Percentiles rank a stretch among this genome's conserved stretches.
Conservation (phyloP, 2,888 invertebrate species). For the Yponomeuta cagnagella region DNA sequence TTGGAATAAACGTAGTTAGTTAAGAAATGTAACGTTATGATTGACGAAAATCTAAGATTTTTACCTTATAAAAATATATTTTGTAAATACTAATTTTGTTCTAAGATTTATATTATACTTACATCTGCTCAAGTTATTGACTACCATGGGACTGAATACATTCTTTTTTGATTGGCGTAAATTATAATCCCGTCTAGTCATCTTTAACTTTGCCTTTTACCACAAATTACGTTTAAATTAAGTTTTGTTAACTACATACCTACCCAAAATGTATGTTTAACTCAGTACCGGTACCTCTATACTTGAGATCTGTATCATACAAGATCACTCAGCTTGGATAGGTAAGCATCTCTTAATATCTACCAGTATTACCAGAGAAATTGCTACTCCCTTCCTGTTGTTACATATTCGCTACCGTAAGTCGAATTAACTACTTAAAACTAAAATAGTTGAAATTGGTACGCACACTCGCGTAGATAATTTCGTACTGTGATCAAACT, state of each 20-base stretch:
- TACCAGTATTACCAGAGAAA: conserved; percentile 21
- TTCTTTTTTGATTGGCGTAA: conserved; percentile 17
- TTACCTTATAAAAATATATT: conserved; percentile 59
- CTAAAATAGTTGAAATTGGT: conserved; percentile 53
- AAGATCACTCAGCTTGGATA: background rate
- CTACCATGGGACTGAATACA: conserved; percentile 56
- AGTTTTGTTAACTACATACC: background rate
- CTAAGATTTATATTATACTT: conserved; percentile 60
- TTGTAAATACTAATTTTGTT: conserved; percentile 70
- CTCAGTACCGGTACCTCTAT: background rate
- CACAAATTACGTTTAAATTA: conserved; percentile 25
- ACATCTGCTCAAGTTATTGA: conserved; percentile 71
- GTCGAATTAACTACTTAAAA: conserved; percentile 27
- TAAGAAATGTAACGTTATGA: conserved; percentile 58
- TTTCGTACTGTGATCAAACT: conserved; percentile 70
- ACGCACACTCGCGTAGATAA: conserved; percentile 72
- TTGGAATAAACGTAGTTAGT: conserved; percentile 43
- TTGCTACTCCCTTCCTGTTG: conserved; percentile 4
- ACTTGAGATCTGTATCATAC: background rate
- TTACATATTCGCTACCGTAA: background rate
- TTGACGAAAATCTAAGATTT: conserved; percentile 44
- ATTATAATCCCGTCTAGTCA: conserved; percentile 38
- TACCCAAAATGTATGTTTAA: background rate
- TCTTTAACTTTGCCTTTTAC: conserved; percentile 34
- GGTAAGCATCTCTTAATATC: background rate